phyloP scores from a whole-genome alignment of 2,113 vertebrate genomes.

The Trogon surrucura region DNA sequence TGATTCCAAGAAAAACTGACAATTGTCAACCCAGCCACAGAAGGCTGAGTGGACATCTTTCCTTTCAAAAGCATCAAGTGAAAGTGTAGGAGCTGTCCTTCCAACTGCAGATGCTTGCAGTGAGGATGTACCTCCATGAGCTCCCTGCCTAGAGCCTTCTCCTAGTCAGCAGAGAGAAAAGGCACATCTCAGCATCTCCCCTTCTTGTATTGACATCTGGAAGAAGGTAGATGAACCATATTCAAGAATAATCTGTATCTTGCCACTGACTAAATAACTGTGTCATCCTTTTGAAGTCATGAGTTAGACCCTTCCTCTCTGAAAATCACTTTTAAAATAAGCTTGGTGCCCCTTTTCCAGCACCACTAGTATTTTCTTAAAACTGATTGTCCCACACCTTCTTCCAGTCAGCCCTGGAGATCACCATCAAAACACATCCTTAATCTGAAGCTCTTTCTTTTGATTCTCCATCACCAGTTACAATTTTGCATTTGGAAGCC shows the following conservation, averaged over 20 bases:
- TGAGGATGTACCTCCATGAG: fast-evolving
- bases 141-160: neutral
- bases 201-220: neutral
- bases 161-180: neutral
- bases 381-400: neutral
- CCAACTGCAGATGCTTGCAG: neutral
- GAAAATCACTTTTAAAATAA: neutral
- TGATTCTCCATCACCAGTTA: neutral
- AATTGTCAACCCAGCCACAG: neutral
- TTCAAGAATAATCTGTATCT: neutral
- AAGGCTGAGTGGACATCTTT: neutral
- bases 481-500: neutral
- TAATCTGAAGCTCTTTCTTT: neutral
- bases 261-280: neutral
- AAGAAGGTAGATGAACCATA: neutral
- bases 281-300: neutral
- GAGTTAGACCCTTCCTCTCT: neutral
- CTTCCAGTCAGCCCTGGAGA: neutral
- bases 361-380: neutral
- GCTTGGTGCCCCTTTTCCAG: neutral
- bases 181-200: neutral
- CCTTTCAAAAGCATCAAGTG: neutral
- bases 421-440: neutral
- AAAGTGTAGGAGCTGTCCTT: neutral
- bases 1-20: neutral